Percentiles rank a stretch among this genome's conserved stretches.
phyloP scores from a whole-genome alignment of 1,140 invertebrate species.

The Telenomus remus region DNA sequence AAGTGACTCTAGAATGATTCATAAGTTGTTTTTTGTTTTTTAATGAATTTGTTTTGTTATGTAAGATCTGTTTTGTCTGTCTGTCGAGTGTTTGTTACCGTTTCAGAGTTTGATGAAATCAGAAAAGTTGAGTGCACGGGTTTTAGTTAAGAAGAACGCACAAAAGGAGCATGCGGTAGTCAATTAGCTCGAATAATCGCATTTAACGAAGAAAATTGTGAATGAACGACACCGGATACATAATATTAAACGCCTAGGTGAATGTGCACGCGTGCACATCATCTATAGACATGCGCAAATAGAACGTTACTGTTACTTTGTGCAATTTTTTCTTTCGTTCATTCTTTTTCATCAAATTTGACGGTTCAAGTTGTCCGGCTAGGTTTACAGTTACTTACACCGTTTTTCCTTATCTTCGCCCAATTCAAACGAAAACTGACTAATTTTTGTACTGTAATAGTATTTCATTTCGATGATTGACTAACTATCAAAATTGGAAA shows the following conservation, averaged over 20 bases:
- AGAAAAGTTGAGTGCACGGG: slow-evolving; percentile 46
- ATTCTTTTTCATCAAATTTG: no score
- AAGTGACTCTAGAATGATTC: no score
- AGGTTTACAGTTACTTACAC: no score
- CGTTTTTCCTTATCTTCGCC: no score
- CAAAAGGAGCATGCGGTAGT: slow-evolving; percentile 57
- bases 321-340: no score
- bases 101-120: background rate
- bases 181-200: slow-evolving; percentile 67
- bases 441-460: no score
- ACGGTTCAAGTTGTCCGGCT: no score
- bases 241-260: slow-evolving; percentile 56
- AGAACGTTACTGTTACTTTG: no score
- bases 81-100: background rate
- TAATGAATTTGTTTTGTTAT: background rate
- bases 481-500: no score
- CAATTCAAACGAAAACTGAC: no score
- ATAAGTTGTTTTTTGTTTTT: background rate
- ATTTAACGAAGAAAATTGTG: slow-evolving; percentile 62
- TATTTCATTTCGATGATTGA: no score
- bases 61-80: no score
- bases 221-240: slow-evolving; percentile 57
- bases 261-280: slow-evolving; percentile 52
- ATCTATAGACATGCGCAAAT: slow-evolving; percentile 15
- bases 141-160: slow-evolving; percentile 63